Percentiles rank a stretch among this genome's conserved stretches.
phyloP scores from a whole-genome alignment of 2,888 invertebrate species.

The Icerya purchasi region DNA sequence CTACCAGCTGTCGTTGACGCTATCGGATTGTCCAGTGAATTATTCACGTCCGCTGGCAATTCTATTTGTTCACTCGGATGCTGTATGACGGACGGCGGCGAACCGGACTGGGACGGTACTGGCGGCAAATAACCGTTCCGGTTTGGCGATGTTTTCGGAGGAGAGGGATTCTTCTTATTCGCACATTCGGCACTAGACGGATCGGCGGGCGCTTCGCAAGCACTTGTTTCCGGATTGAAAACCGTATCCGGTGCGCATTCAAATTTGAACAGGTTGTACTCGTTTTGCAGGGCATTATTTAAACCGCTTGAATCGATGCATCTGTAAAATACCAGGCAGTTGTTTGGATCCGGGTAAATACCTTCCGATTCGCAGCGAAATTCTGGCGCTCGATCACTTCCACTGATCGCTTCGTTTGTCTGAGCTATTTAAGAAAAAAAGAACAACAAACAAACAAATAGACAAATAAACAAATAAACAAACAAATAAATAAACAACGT shows the following conservation, averaged over 20 bases:
- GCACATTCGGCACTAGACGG: conserved; percentile 44
- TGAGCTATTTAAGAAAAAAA: no score
- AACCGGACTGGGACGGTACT: conserved; percentile 6
- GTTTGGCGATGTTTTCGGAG: conserved; percentile 8
- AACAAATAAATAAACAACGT: no score
- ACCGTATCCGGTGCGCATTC: conserved; percentile 54
- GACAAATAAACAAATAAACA: no score
- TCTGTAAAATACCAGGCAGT: conserved; percentile 52
- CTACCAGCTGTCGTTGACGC: no score
- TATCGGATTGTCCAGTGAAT: background rate
- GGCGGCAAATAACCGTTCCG: conserved; percentile 4
- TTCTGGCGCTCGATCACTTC: no score
- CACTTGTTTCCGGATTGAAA: conserved; percentile 41
- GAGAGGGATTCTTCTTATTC: conserved; percentile 6
- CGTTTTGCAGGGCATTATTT: conserved; percentile 23
- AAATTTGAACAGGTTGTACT: conserved; percentile 38
- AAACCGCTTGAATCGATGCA: conserved; percentile 34
- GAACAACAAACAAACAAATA: no score
- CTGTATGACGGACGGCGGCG: conserved; percentile 11
- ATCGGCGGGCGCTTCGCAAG: conserved; percentile 46
- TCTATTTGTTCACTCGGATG: conserved; percentile 8
- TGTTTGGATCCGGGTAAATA: conserved; percentile 43
- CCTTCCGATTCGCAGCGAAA: conserved; percentile 44
- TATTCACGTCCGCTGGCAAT: background rate
- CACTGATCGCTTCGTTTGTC: no score